Conservation (phyloP, 2,888 invertebrate genomes). For the Harpalus rufipes region DNA sequence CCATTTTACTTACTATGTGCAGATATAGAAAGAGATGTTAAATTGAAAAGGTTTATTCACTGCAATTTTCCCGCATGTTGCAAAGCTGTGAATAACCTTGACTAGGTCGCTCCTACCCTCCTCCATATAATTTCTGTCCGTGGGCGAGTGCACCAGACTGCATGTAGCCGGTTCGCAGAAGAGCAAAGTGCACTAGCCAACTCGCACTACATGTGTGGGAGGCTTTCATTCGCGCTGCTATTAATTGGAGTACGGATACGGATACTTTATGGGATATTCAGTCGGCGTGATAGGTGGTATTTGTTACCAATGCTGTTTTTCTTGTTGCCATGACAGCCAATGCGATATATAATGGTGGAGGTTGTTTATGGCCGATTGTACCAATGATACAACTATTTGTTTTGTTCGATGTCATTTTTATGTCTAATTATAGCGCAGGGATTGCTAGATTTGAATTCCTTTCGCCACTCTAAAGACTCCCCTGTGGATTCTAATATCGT, state of each 20-base stretch:
- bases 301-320: slow-evolving; percentile 2
- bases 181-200: too few species aligned
- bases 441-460: neutral
- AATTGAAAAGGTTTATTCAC: too few species aligned
- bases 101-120: neutral
- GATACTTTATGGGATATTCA: neutral
- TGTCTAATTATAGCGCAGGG: neutral
- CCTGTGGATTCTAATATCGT: neutral
- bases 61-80: too few species aligned
- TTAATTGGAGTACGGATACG: slow-evolving; percentile 24
- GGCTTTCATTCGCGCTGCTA: neutral
- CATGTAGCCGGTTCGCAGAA: too few species aligned
- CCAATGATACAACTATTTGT: neutral
- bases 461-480: neutral
- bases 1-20: too few species aligned
- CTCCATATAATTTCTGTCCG: neutral
- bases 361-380: neutral
- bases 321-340: neutral
- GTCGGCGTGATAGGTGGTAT: neutral
- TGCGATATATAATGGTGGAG: neutral
- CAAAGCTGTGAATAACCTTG: too few species aligned
- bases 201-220: neutral
- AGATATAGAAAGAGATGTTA: too few species aligned
- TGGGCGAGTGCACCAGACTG: neutral
- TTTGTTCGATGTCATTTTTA: neutral